Evolutionary conservation across 1,140 invertebrate genomes (phyloP).

Genomic region (Stegodyphus mimosarum): DNA sequence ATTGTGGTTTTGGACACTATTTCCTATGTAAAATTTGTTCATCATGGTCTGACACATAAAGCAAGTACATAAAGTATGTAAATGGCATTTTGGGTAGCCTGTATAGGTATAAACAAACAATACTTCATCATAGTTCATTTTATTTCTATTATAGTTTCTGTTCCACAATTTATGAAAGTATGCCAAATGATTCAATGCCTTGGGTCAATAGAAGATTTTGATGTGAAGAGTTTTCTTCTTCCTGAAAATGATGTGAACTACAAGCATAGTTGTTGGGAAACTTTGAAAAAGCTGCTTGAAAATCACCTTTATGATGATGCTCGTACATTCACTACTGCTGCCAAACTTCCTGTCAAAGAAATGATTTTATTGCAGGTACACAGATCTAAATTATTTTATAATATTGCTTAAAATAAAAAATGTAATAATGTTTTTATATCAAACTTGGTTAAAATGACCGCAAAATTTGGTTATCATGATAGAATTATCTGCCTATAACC

Average conservation of each 20-base stretch:
- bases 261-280: constrained; percentile 21
- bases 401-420: no score
- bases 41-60: no score
- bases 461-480: no score
- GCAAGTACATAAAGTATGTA: no score
- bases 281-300: constrained; percentile 21
- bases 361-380: constrained; percentile 38
- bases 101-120: no score
- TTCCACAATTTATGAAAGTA: constrained; percentile 33
- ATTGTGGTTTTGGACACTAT: no score
- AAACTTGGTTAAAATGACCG: no score
- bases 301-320: constrained; percentile 27
- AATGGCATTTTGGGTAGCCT: no score
- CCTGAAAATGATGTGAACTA: constrained; percentile 16
- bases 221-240: constrained; percentile 19
- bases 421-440: no score
- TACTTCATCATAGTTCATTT: background rate
- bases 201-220: constrained; percentile 23
- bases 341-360: constrained; percentile 28
- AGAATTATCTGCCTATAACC: no score
- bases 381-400: no score
- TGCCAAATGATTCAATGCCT: constrained; percentile 32
- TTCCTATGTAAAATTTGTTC: no score
- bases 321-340: constrained; percentile 19
- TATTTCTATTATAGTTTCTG: constrained; percentile 8